Conservation (phyloP, 2,797 vertebrate genomes). For the Sebastes dallii region DNA sequence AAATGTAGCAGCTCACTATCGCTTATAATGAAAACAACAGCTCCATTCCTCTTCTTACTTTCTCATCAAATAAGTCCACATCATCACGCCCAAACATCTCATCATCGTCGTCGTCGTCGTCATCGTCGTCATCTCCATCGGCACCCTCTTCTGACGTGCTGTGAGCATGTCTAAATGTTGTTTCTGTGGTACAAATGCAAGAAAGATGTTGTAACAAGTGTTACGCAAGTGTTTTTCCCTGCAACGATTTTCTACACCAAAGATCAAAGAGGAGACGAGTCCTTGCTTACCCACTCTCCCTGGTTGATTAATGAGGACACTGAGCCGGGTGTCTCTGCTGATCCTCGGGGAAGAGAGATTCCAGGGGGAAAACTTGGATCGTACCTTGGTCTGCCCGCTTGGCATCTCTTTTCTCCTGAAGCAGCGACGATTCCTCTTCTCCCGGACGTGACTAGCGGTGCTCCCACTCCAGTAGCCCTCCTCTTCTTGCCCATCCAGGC, state of each 20-base stretch:
- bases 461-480: slow-evolving; percentile 80
- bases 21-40: background rate
- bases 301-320: slow-evolving; percentile 61
- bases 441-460: slow-evolving; percentile 56
- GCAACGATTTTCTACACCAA: background rate
- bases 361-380: slow-evolving; percentile 87
- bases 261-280: background rate
- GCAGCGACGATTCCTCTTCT: slow-evolving; percentile 71
- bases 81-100: slow-evolving; percentile 68
- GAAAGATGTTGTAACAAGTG: background rate
- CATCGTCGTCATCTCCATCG: slow-evolving; percentile 65
- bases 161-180: slow-evolving; percentile 55
- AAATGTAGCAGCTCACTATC: background rate
- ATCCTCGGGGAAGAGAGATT: slow-evolving; percentile 84
- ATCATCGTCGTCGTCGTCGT: slow-evolving; percentile 45
- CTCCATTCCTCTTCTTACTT: slow-evolving; percentile 44
- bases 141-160: slow-evolving; percentile 71
- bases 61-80: slow-evolving; percentile 55
- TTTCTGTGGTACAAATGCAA: slow-evolving; percentile 47
- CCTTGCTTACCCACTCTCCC: slow-evolving; percentile 67
- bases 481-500: slow-evolving; percentile 74
- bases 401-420: slow-evolving; percentile 76
- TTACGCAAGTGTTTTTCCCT: background rate
- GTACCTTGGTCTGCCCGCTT: slow-evolving; percentile 51
- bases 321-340: slow-evolving; percentile 73